Conservation (phyloP, 2,888 invertebrate genomes). For the Nematopogon swammerdamellus region DNA sequence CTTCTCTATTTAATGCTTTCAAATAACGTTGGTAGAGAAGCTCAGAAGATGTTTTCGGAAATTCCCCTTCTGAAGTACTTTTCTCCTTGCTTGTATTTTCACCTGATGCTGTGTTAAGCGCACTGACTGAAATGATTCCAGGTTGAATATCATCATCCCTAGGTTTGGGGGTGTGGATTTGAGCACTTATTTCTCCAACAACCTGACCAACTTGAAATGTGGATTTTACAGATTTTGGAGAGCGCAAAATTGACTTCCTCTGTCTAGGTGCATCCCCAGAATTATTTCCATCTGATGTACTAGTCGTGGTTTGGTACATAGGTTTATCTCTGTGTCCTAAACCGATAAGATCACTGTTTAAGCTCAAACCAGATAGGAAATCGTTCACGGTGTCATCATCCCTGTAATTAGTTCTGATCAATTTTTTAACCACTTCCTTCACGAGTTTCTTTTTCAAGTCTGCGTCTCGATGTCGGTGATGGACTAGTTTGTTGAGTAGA, state of each 20-base stretch:
- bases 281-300: conserved; percentile 37
- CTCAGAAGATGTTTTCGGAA: conserved; percentile 36
- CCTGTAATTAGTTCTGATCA: conserved; percentile 56
- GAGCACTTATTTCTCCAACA: too few relatives aligned
- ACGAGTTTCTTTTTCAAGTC: conserved; percentile 60
- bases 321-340: conserved; percentile 13
- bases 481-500: conserved; percentile 55
- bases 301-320: conserved; percentile 27
- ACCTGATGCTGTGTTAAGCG: conserved; percentile 28
- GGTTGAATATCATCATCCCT: neutral
- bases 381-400: conserved; percentile 53
- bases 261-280: conserved; percentile 24
- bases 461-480: conserved; percentile 56
- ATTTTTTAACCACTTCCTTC: conserved; percentile 60
- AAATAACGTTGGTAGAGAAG: conserved; percentile 40
- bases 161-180: neutral
- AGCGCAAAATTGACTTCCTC: conserved; percentile 40
- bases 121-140: neutral
- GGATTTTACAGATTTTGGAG: conserved; percentile 18
- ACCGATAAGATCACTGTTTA: conserved; percentile 25
- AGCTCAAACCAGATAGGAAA: conserved; percentile 43
- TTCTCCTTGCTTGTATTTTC: conserved; percentile 27
- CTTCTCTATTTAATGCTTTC: conserved; percentile 35
- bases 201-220: conserved; percentile 39
- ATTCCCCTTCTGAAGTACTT: conserved; percentile 25